A percentile compares a stretch with the other conserved stretches of the same genome.
phyloP scores from a whole-genome alignment of 2,113 vertebrate genomes.

The Burhinus bistriatus region DNA sequence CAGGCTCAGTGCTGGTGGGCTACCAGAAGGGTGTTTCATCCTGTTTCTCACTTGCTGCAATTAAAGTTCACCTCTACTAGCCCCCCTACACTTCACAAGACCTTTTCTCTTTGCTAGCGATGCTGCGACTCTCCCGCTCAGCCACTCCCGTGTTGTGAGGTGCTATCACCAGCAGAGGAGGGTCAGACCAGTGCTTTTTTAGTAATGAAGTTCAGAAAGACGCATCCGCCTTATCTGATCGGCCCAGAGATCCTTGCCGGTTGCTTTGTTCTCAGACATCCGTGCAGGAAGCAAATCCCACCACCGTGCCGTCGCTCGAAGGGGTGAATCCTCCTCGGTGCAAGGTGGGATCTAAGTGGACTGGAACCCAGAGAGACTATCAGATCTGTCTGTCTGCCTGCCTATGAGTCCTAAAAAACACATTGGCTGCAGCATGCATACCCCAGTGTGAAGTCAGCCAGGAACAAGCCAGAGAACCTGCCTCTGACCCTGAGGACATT shows the following conservation, averaged over 20 bases:
- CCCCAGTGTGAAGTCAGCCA: conserved; percentile 58
- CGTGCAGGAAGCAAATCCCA: not conserved
- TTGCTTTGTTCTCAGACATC: not conserved
- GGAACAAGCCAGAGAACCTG: conserved; percentile 69
- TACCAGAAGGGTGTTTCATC: not conserved
- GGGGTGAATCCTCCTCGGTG: not conserved
- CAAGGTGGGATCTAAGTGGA: not conserved
- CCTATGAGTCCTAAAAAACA: conserved; percentile 28
- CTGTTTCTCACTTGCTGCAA: not conserved
- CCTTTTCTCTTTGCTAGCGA: not conserved
- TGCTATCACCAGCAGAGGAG: not conserved
- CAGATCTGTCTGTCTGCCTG: not conserved
- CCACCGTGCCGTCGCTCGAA: fast-evolving
- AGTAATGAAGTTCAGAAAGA: not conserved
- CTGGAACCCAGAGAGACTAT: not conserved
- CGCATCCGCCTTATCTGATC: not conserved
- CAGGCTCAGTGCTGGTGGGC: not conserved
- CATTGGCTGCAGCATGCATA: conserved; percentile 7
- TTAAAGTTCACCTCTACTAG: not conserved
- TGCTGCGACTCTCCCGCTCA: not conserved
- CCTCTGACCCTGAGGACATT: conserved; percentile 71
- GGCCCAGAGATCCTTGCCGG: fast-evolving
- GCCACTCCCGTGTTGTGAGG: fast-evolving
- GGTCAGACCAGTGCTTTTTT: not conserved
- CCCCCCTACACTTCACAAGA: not conserved